Percentiles rank a stretch among this genome's conserved stretches.
Conservation (phyloP, 2,888 invertebrate genomes). For the Macropis europaea region DNA sequence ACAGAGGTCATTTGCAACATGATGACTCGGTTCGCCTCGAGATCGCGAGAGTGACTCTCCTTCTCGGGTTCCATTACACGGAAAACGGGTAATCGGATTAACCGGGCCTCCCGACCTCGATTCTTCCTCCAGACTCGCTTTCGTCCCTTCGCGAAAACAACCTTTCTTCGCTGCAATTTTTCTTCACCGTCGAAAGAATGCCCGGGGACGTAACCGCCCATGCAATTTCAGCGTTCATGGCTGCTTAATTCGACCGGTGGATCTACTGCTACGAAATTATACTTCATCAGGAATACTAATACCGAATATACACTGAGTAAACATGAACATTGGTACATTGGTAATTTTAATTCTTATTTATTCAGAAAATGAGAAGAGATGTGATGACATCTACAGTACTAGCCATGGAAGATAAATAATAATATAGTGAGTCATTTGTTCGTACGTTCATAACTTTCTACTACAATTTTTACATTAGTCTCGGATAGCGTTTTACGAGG, state of each 20-base stretch:
- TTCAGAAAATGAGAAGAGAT: no score
- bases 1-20: constrained; percentile 66
- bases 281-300: no score
- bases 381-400: no score
- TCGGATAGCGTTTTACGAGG: no score
- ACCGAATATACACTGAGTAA: no score
- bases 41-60: constrained; percentile 32
- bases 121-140: background rate
- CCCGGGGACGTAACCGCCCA: constrained; percentile 38
- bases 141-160: constrained; percentile 41
- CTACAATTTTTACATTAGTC: no score
- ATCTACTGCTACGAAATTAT: no score
- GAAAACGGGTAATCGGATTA: constrained; percentile 57
- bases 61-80: constrained; percentile 37
- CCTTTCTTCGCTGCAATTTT: constrained; percentile 41
- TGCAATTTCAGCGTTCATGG: constrained; percentile 48
- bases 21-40: constrained; percentile 58
- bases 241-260: constrained; percentile 41
- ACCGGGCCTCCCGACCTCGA: constrained; percentile 18
- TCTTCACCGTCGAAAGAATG: constrained; percentile 40
- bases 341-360: no score
- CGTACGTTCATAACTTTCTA: no score
- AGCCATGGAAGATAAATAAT: no score
- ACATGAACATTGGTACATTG: no score
- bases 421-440: no score